A percentile compares a stretch with the other conserved stretches of the same genome.
phyloP scores from a whole-genome alignment of 2,888 invertebrate species.

The Eupelmus urozonus region DNA sequence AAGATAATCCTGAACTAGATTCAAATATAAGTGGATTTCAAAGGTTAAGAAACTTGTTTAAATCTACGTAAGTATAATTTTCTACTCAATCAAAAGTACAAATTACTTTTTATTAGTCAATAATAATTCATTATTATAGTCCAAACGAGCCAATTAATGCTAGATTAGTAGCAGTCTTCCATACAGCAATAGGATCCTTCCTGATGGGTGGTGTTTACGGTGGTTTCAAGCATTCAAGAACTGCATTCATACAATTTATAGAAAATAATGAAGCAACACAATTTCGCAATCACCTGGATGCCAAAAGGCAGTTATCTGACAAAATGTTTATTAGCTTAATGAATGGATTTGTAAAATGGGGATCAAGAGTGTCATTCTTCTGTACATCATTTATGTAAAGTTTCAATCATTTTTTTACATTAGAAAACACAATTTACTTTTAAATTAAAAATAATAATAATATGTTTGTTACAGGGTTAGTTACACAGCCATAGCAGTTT shows the following conservation, averaged over 20 bases:
- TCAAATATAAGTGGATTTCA: constrained; percentile 55
- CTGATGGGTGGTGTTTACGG: constrained; percentile 82
- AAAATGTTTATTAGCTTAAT: constrained; percentile 84
- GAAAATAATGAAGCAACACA: constrained; percentile 86
- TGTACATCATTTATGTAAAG: constrained; percentile 83
- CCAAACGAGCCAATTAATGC: constrained; percentile 35
- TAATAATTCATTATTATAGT: constrained; percentile 29
- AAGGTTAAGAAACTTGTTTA: constrained; percentile 63
- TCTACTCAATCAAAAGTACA: constrained; percentile 4
- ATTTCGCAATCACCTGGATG: constrained; percentile 83
- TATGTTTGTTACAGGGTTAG: constrained; percentile 78
- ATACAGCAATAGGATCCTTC: constrained; percentile 71
- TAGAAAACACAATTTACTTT: constrained; percentile 4
- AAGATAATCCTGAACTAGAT: not conserved
- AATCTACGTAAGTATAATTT: constrained; percentile 63
- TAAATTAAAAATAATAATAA: constrained; percentile 6
- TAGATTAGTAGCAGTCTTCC: not conserved
- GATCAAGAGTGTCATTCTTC: constrained; percentile 84
- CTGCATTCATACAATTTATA: constrained; percentile 83
- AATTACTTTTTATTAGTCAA: not conserved
- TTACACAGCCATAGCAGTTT: constrained; percentile 82
- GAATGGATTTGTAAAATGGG: constrained; percentile 85
- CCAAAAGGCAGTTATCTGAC: constrained; percentile 86
- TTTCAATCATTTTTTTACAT: not conserved
- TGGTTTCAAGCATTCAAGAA: constrained; percentile 79